phyloP scores from a whole-genome alignment of 2,113 vertebrate genomes.

The Colius striatus region DNA sequence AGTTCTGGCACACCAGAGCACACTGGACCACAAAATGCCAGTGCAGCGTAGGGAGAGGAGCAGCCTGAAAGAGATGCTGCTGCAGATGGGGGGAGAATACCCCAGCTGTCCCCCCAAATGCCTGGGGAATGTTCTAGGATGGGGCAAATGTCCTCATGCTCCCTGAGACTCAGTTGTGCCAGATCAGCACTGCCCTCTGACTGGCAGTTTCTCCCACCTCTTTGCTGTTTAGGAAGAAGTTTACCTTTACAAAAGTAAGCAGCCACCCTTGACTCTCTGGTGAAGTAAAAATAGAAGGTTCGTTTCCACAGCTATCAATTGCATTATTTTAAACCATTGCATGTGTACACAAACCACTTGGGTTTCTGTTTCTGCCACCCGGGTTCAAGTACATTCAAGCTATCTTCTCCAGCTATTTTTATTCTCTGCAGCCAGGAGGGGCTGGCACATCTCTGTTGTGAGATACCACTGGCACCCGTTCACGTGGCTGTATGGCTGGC shows the following conservation, averaged over 20 bases:
- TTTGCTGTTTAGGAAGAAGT: background rate
- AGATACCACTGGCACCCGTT: background rate
- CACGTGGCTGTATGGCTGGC: accelerated
- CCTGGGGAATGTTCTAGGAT: background rate
- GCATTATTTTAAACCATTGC: background rate
- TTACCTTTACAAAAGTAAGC: background rate
- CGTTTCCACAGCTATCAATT: background rate
- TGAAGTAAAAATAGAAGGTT: background rate
- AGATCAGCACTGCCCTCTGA: background rate
- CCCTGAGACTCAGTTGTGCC: accelerated
- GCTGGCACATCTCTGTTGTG: slow-evolving; percentile 40
- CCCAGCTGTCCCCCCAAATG: background rate
- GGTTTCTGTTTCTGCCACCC: slow-evolving; percentile 11
- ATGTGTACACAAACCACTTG: background rate
- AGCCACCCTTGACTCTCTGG: background rate
- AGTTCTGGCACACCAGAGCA: background rate
- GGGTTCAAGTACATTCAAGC: background rate
- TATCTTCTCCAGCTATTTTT: slow-evolving; percentile 33
- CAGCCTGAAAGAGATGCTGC: background rate
- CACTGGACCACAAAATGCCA: background rate
- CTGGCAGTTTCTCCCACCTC: background rate
- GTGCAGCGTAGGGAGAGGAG: background rate
- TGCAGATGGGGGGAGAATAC: background rate
- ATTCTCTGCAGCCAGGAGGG: slow-evolving; percentile 19
- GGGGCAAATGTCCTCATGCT: background rate